Percentiles rank a stretch among this genome's conserved stretches.
Conservation (phyloP, 1,140 invertebrate species). For the Parasteatoda tepidariorum region DNA sequence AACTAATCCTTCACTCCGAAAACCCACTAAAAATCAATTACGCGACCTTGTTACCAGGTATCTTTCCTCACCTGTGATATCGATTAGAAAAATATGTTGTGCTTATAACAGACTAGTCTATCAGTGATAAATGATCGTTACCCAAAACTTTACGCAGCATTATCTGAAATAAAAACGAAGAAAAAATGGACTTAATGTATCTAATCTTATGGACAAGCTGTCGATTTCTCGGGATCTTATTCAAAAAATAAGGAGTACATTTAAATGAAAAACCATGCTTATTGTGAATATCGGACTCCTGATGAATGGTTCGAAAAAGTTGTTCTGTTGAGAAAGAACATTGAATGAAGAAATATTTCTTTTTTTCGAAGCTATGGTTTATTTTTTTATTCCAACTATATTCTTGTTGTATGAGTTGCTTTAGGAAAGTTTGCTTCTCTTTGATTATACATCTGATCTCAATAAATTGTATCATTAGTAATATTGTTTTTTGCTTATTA, state of each 20-base stretch:
- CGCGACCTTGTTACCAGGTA: neutral
- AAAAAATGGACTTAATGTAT: neutral
- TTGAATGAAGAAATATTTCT: neutral
- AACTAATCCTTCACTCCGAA: neutral
- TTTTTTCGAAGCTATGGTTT: neutral
- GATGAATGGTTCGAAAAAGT: neutral
- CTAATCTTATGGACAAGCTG: neutral
- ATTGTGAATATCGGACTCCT: neutral
- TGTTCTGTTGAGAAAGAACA: neutral
- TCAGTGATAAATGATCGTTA: neutral
- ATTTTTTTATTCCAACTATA: too few relatives aligned
- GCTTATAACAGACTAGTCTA: neutral
- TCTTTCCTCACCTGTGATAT: neutral
- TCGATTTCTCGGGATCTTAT: neutral
- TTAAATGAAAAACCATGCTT: neutral
- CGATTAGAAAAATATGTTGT: neutral
- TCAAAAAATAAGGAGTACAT: neutral
- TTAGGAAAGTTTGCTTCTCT: too few relatives aligned
- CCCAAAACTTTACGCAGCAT: neutral
- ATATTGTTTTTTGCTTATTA: too few relatives aligned
- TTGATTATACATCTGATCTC: too few relatives aligned
- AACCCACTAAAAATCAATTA: neutral
- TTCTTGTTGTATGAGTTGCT: too few relatives aligned
- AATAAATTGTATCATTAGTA: too few relatives aligned
- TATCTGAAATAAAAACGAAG: neutral